Base-by-base conservation (phyloP, 2,113 vertebrate species). In the Mus spicilegus region DNA sequence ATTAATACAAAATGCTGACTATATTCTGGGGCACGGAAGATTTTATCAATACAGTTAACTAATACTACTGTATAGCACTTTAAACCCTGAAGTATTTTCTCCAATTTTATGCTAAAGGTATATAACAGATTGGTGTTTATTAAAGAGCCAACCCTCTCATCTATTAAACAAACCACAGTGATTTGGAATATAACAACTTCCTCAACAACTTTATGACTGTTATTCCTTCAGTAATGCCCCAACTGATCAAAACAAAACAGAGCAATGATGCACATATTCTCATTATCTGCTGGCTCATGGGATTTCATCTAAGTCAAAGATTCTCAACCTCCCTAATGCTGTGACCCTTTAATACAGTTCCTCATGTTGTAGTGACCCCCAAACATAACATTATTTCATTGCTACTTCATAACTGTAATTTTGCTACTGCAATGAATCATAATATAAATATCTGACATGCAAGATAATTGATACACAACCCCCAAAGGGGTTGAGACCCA, bases 161-260 rank as follows among this genome's bases (percentile, higher is more conserved):
- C 78, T 92, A 76, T 90, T 87, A 90, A 75, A 77, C 89, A 39
- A 94, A 90, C 54, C 63, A 86, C 58, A 91, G 46, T 65, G 61
- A 94, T 65, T 75, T 96, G 65, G 58, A 86, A 54, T 54, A 91
- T 36, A 95, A 22, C 12, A 88, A 54, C 80, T 88, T 95, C 75
- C 42, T 82, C 77, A 69, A 95, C 86, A 73, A 91, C 72, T 95
- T 95, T 73, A 51, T 80, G 75, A 77, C 20, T 81, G 89, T 67
- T 92, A 82, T 33, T 88, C 17, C 89, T n/a, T 91, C n/a, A 92
- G 75, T 51, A 49, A n/a, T 75, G 81, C 49, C 39, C 63, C 75
- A 92, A 90, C 33, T 92, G 93, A 90, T 93, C 91, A 95, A 93
- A 94, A 96, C 95, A 94, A 94, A 95, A 92, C 89, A 94, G 85